These are phyloP conservation scores for Crotalus viridis DNA, from an alignment of 2,113 vertebrate species.

Conservation along the genomic window DNA sequence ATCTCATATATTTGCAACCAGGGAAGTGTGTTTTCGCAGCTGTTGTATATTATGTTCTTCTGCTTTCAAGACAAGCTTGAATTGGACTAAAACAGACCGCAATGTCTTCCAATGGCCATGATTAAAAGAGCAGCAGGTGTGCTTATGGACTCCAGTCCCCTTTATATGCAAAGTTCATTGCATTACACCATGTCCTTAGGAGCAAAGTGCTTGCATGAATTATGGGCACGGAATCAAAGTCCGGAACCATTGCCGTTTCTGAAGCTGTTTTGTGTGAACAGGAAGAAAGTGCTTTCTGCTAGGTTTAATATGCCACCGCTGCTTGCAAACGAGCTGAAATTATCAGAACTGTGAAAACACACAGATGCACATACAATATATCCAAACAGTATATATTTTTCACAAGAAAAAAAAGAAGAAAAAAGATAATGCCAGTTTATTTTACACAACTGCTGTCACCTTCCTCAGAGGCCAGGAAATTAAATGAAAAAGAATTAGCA, in stretches of 20 bases:
- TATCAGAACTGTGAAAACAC: background rate
- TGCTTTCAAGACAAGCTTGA: constrained; percentile 25
- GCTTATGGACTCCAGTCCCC: constrained; percentile 33
- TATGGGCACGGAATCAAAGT: background rate
- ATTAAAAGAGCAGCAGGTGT: constrained; percentile 31
- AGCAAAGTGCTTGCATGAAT: constrained; percentile 58
- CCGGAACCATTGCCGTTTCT: constrained; percentile 50
- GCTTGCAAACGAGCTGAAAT: constrained; percentile 39
- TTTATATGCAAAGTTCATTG: constrained; percentile 41
- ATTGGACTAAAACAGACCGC: constrained; percentile 26
- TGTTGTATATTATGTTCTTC: background rate
- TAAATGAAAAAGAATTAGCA: constrained; percentile 14
- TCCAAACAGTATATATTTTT: background rate
- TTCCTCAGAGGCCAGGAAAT: background rate
- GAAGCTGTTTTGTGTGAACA: background rate
- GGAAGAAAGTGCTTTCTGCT: constrained; percentile 5
- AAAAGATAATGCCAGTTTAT: background rate
- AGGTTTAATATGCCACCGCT: constrained; percentile 40
- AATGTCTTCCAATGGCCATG: constrained; percentile 26
- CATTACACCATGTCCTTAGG: constrained; percentile 35
- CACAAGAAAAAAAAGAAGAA: background rate
- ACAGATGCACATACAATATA: background rate
- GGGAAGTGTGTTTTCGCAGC: background rate
- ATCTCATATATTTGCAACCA: background rate
- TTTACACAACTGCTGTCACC: background rate